Evolutionary conservation across 2,113 vertebrate species (phyloP).

Genomic region (Toxostoma redivivum): DNA sequence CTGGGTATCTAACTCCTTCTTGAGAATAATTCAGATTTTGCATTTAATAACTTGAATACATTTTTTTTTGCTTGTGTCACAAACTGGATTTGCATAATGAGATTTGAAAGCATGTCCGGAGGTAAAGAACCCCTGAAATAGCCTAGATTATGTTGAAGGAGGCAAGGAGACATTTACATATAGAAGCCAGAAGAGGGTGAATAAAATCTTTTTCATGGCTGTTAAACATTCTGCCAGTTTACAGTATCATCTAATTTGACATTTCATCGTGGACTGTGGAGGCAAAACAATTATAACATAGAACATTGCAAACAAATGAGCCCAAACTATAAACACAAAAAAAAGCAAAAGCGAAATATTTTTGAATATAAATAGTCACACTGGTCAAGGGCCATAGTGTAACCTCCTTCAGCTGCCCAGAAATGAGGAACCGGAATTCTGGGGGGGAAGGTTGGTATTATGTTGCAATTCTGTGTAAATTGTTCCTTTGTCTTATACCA

Average conservation of each 20-base stretch:
- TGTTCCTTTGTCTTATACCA: not conserved
- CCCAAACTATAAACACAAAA: not conserved
- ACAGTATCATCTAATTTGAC: not conserved
- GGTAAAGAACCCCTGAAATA: slow-evolving; percentile 12
- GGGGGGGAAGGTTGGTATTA: not conserved
- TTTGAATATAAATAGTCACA: not conserved
- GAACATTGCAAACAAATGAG: slow-evolving; percentile 13
- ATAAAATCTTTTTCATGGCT: slow-evolving; percentile 5
- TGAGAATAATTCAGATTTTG: not conserved
- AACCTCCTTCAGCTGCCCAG: not conserved
- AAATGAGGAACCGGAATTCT: not conserved
- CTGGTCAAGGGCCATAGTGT: not conserved
- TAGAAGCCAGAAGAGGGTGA: not conserved
- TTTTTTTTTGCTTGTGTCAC: not conserved
- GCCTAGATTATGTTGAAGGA: not conserved
- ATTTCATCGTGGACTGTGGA: slow-evolving; percentile 26
- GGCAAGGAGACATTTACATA: slow-evolving; percentile 4
- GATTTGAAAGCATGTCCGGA: slow-evolving; percentile 36
- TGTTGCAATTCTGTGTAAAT: fast-evolving
- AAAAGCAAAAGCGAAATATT: not conserved
- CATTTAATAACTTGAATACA: slow-evolving; percentile 22
- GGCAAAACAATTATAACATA: not conserved
- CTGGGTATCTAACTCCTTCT: not conserved
- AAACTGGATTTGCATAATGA: slow-evolving; percentile 41
- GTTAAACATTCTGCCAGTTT: slow-evolving; percentile 48